These are phyloP conservation scores for Astropecten irregularis DNA, from an alignment of 53 echinoderm and acorn worm species.

Conservation along the genomic window DNA sequence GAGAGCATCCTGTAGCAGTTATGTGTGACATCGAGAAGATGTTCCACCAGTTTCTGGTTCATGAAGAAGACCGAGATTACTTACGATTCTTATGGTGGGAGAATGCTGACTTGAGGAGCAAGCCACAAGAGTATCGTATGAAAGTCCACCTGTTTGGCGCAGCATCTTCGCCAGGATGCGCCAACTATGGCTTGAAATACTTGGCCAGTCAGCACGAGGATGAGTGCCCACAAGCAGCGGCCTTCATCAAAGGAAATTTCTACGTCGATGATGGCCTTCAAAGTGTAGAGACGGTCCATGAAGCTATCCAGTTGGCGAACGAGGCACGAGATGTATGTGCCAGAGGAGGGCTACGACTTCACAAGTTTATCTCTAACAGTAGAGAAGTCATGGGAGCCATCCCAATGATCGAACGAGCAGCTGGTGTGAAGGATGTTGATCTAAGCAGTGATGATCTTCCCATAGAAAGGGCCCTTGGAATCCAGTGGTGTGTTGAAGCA, in stretches of 20 bases:
- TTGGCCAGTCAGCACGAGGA: conserved; percentile 23
- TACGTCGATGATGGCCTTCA: conserved; percentile 67
- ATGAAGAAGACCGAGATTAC: no score
- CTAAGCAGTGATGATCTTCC: conserved; percentile 27
- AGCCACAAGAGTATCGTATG: no score
- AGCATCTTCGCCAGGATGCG: no score
- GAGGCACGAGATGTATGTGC: conserved; percentile 2
- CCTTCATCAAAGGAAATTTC: conserved; percentile 55
- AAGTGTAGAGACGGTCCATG: conserved; percentile 14
- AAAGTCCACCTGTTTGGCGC: no score
- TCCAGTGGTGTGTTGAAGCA: conserved; percentile 58
- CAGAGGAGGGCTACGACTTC: neutral
- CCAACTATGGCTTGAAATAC: conserved; percentile 19
- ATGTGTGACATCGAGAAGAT: conserved; percentile 30
- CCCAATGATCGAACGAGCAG: neutral
- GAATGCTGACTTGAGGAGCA: no score
- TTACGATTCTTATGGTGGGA: no score
- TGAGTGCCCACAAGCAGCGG: conserved; percentile 41
- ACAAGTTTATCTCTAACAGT: conserved; percentile 3
- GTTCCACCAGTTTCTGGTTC: no score
- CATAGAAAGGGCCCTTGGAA: conserved; percentile 66
- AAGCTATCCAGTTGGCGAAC: conserved; percentile 30
- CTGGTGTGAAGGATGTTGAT: neutral
- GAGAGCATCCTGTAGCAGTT: no score
- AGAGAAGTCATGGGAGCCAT: neutral